phyloP scores from a whole-genome alignment of 2,888 invertebrate genomes.

The Syritta pipiens region DNA sequence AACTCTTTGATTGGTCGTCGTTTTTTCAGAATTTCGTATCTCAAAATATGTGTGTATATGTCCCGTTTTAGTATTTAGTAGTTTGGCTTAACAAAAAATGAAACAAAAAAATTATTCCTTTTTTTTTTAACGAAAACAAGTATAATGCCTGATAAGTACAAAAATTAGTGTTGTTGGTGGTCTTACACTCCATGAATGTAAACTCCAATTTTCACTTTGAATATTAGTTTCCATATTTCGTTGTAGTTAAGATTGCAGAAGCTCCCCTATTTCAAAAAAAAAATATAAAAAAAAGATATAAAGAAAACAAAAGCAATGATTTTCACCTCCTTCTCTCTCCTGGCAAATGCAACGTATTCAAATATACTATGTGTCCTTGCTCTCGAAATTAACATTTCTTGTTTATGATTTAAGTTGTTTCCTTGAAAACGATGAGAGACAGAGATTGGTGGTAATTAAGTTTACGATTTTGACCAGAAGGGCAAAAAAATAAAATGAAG shows the following conservation, averaged over 20 bases:
- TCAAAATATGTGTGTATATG: constrained; percentile 71
- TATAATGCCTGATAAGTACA: constrained; percentile 25
- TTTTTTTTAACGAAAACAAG: no score
- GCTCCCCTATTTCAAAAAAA: constrained; percentile 11
- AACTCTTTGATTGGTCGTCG: constrained; percentile 73
- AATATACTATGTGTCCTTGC: constrained; percentile 18
- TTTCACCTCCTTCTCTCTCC: constrained; percentile 3
- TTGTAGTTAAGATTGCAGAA: constrained; percentile 76
- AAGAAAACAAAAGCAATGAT: no score
- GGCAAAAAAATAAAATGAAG: constrained; percentile 12
- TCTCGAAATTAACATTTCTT: constrained; percentile 18
- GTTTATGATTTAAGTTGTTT: neutral
- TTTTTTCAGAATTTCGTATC: constrained; percentile 78
- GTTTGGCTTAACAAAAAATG: constrained; percentile 55
- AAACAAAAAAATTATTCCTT: no score
- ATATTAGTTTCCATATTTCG: constrained; percentile 75
- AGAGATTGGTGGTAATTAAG: constrained; percentile 20
- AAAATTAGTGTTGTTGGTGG: constrained; percentile 72
- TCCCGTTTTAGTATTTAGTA: constrained; percentile 50
- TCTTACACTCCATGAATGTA: constrained; percentile 75
- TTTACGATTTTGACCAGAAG: constrained; percentile 43
- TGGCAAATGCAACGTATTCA: constrained; percentile 23
- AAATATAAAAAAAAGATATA: neutral
- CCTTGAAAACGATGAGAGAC: constrained; percentile 43
- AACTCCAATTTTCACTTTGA: constrained; percentile 76